Evolutionary conservation across 2,888 invertebrate species (phyloP), one percentile per base, ranked within the genome.

Genomic region (Lepeophtheirus nordmannii): DNA sequence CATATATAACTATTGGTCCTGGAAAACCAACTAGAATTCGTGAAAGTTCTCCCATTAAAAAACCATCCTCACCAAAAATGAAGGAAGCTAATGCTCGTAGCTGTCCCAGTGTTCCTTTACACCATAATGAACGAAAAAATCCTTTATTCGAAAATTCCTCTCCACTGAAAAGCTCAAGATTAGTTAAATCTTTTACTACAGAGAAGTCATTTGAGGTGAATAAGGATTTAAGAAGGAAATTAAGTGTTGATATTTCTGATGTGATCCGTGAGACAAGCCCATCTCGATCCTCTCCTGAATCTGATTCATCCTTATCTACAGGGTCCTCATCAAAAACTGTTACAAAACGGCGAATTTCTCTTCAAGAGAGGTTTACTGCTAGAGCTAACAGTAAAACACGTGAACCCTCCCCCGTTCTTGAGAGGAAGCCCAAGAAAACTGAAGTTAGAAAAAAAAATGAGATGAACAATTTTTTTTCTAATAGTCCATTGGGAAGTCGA

Each of bases 1-100:
- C 64, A 20, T 64, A 64, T 37, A 64, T 64, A n/a, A 22, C 56
- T 12, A 64, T 64, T 56, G 64, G 64, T 57, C 64, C 64, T 20
- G 64, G 64, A 12, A 64, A 64, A 57, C 64, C 64, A n/a, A 56
- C 56, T 10, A 10, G 30, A 22, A 64, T 64, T 30, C 20, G 64
- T 23, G 64, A 64, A 64, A 39, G 41, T 37, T 64, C 64, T n/a
- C 64, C 64, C 7, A 23, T 41, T 11, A 64, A 64, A 64, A 60
- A 14, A 14, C 10, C 60, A 30, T 30, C 30, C 30, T 30, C 30
- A 30, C 30, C 30, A 30, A 30, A 30, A 30, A 30, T 10, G 1
- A 30, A 60, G 10, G 60, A 60, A 14, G 23, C 30, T 22, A 8
- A 60, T 23, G 38, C 11, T 30, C 37, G 38, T 22, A n/a, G n/a